A percentile compares a stretch with the other conserved stretches of the same genome.
phyloP scores from a whole-genome alignment of 1,140 invertebrate species.

The Frieseomelitta varia region DNA sequence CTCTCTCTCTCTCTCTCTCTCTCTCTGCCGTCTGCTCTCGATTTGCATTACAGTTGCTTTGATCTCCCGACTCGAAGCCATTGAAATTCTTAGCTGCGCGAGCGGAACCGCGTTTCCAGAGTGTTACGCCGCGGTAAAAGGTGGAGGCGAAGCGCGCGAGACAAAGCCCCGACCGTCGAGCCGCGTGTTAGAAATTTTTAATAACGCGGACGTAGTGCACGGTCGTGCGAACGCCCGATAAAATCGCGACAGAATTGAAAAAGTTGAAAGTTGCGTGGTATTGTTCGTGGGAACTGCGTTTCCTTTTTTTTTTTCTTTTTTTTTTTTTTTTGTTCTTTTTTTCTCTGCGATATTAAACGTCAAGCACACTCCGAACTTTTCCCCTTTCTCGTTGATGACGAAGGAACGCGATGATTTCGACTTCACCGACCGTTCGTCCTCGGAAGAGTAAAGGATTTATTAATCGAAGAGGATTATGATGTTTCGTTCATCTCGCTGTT shows the following conservation, averaged over 20 bases:
- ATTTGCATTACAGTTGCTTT: constrained; percentile 27
- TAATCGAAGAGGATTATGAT: too few relatives aligned
- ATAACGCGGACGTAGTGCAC: constrained; percentile 6
- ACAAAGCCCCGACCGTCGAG: background rate
- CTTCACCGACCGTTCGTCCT: too few relatives aligned
- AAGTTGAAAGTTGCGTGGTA: constrained; percentile 13
- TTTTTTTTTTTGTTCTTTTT: too few relatives aligned
- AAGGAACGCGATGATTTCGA: too few relatives aligned
- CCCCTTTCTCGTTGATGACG: background rate
- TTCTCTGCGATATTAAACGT: background rate
- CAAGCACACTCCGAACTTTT: background rate
- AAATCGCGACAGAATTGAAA: constrained; percentile 29
- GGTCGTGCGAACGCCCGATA: background rate
- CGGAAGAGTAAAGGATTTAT: too few relatives aligned
- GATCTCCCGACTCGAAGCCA: background rate
- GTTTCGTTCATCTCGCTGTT: too few relatives aligned
- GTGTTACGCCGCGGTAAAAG: background rate
- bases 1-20: too few relatives aligned
- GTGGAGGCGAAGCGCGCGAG: background rate
- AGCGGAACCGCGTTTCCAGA: background rate
- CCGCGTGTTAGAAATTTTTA: constrained; percentile 39
- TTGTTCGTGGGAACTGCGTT: background rate
- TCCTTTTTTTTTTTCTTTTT: background rate
- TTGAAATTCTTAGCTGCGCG: background rate
- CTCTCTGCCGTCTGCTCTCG: too few relatives aligned